Evolutionary conservation across 2,888 invertebrate genomes (phyloP).

Genomic region (Pristionchus mayeri): DNA sequence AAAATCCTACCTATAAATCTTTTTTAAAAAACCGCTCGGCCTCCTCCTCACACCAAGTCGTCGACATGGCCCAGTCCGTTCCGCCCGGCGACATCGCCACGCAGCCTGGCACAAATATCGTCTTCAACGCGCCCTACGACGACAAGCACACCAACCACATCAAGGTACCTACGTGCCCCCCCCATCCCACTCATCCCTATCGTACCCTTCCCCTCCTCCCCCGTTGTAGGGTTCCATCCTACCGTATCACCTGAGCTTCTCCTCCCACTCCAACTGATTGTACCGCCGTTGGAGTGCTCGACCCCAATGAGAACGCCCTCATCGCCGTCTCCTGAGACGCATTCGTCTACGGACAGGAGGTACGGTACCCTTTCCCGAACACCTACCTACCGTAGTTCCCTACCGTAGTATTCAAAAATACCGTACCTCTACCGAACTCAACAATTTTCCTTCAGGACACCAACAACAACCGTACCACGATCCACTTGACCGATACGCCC

Average conservation of each 20-base stretch:
- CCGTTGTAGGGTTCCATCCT: not conserved
- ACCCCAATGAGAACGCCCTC: not conserved
- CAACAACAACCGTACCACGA: conserved; percentile 67
- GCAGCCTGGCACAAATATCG: not conserved
- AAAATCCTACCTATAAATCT: too few relatives aligned
- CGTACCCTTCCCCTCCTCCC: not conserved
- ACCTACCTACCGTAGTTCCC: not conserved
- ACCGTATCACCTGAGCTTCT: not conserved
- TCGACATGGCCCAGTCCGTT: not conserved
- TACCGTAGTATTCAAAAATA: not conserved
- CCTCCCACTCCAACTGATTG: not conserved
- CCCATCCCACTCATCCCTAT: not conserved
- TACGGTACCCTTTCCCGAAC: not conserved
- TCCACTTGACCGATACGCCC: conserved; percentile 64
- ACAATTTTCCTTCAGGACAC: conserved; percentile 54
- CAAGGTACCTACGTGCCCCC: not conserved
- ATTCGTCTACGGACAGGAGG: conserved; percentile 14
- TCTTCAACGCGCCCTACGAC: conserved; percentile 31
- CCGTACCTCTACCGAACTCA: not conserved
- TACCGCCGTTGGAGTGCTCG: not conserved
- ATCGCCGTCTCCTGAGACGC: conserved; percentile 7
- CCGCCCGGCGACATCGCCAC: conserved; percentile 14
- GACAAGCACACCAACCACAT: conserved; percentile 33
- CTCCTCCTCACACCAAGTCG: not conserved
- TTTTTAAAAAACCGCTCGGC: not conserved